Evolutionary conservation across 2,797 vertebrate genomes (phyloP), one percentile per base, ranked within the genome.

Genomic region (Coregonus suidteri): DNA sequence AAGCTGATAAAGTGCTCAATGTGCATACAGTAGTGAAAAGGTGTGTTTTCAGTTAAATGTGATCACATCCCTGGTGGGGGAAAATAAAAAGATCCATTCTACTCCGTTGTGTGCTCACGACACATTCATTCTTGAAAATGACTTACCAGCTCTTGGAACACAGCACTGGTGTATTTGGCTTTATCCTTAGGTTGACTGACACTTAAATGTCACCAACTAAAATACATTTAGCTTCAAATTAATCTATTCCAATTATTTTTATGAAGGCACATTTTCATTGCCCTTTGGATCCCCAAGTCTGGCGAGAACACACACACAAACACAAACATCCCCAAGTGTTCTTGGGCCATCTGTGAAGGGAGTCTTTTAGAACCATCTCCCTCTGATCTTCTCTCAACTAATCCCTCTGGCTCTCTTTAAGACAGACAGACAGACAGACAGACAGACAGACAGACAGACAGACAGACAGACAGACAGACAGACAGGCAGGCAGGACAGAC

Each of bases 131-230:
- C 25, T 25, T 25, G 25, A 25, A 78, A 84, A 74, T 75, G 74
- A 25, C 87, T 86, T 13, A 84, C 71, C 15, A 53, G 86, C 81
- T 87, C 84, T 81, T 83, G 25, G 25, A 84, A 80, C 73, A 80
- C 75, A 80, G 79, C 80, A 68, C 37, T 54, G 25, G 6, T 13
- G 16, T 85, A 85, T 83, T n/a, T 81, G 80, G 78, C 68, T 84
- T 79, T 82, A 62, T 75, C 69, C 76, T 84, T 79, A 71, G 74
- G 51, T 75, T 82, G 83, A 87, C 85, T 86, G 81, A 86, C 80
- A 76, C 70, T 76, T 85, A 82, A 87, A 84, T 87, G 81, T 85
- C 82, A 85, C 75, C 64, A 78, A 80, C 83, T 91, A 84, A 82
- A 82, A 82, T 75, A 69, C 62, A 3, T 15, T 65, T 82, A 81